Conservation (phyloP, 1,140 invertebrate genomes). For the Pseudomyrmex pallidus region DNA sequence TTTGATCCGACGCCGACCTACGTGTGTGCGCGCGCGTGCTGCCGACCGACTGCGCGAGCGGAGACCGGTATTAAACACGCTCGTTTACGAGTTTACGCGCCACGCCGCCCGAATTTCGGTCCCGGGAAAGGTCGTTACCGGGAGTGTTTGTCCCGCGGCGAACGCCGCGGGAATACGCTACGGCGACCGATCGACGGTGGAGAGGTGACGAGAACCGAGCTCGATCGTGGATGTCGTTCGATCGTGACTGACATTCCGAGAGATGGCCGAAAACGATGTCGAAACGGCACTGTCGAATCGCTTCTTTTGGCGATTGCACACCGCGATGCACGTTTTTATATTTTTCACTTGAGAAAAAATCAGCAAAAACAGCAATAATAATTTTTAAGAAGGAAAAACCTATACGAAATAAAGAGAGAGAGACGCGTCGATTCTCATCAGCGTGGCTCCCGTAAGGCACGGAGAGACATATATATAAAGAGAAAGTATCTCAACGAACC, state of each 20-base stretch:
- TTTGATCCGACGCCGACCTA: slow-evolving; percentile 71
- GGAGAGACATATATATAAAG: not conserved
- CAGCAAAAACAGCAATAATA: not conserved
- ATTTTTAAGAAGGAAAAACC: no score
- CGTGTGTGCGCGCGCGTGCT: slow-evolving; percentile 56
- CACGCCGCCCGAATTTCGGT: slow-evolving; percentile 67
- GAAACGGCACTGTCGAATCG: slow-evolving; percentile 10
- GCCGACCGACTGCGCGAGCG: slow-evolving; percentile 21
- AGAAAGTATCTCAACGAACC: not conserved
- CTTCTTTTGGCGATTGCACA: not conserved
- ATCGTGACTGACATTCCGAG: slow-evolving; percentile 70
- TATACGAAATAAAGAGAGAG: not conserved
- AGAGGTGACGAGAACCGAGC: slow-evolving; percentile 70
- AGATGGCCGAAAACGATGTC: slow-evolving; percentile 30
- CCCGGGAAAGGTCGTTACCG: slow-evolving; percentile 63
- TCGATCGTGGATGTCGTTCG: slow-evolving; percentile 63
- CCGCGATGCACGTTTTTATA: not conserved
- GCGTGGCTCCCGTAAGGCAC: not conserved
- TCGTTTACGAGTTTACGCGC: slow-evolving; percentile 64
- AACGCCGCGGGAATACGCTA: slow-evolving; percentile 59
- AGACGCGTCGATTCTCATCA: not conserved
- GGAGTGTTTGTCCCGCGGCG: slow-evolving; percentile 46
- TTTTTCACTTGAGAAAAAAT: not conserved
- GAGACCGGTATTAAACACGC: slow-evolving; percentile 68
- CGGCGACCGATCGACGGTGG: slow-evolving; percentile 49